A percentile compares a stretch with the other conserved stretches of the same genome.
Conservation (phyloP, 2,113 vertebrate species). For the Ctenomys sociabilis region DNA sequence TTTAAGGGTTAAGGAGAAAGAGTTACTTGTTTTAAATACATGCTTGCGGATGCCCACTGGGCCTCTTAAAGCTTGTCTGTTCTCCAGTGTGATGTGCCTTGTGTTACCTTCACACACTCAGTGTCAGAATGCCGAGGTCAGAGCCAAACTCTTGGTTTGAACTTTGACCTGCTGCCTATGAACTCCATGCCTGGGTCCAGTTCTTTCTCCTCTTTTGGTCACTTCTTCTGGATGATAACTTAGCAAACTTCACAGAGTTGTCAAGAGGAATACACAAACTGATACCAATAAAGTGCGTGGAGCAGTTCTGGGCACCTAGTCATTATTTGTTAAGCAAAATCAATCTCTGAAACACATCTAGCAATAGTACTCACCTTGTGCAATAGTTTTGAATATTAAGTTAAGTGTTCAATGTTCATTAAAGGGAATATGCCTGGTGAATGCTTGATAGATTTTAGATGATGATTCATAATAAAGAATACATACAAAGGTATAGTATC, state of each 20-base stretch:
- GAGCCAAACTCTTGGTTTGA: not conserved
- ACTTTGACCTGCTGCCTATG: not conserved
- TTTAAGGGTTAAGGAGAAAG: not conserved
- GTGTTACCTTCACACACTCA: rapidly evolving
- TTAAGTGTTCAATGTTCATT: not conserved
- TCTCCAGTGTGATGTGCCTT: not conserved
- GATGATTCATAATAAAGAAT: not conserved
- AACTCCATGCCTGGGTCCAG: no score
- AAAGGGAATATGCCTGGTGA: not conserved
- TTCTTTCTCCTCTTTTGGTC: not conserved
- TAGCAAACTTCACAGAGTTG: not conserved
- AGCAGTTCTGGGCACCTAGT: not conserved
- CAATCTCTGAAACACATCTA: not conserved
- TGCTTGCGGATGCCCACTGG: not conserved
- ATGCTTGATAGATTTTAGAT: not conserved
- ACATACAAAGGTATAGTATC: not conserved
- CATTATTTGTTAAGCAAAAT: not conserved
- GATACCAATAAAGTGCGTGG: not conserved
- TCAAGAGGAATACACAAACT: not conserved
- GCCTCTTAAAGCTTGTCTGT: not conserved
- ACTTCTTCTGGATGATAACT: not conserved
- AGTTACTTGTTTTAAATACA: not conserved
- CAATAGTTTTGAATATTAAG: not conserved
- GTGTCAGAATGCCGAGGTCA: not conserved
- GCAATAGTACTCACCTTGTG: not conserved